Conservation (phyloP, 1,140 invertebrate species). For the Rhopalosiphum maidis region DNA sequence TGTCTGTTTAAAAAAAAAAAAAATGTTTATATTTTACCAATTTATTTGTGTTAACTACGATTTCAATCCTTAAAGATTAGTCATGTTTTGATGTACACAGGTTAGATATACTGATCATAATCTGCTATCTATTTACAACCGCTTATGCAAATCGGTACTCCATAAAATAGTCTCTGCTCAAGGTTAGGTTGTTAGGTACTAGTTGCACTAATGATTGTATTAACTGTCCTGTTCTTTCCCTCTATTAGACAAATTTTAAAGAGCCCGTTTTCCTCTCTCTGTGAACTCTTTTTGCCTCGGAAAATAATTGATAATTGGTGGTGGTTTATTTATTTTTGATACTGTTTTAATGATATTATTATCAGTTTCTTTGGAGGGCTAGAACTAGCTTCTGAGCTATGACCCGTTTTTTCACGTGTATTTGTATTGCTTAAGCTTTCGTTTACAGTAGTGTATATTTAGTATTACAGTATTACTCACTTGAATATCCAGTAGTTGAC, state of each 20-base stretch:
- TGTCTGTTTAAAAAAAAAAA: not conserved
- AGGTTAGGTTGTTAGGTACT: too few species aligned
- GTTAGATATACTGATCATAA: too few species aligned
- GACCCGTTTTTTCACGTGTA: conserved; percentile 58
- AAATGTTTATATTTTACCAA: not conserved
- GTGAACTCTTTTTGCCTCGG: not conserved
- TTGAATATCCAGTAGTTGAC: not conserved
- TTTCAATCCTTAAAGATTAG: not conserved
- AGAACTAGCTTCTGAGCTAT: too few species aligned
- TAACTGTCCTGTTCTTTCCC: not conserved
- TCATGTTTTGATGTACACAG: too few species aligned
- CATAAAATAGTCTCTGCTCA: not conserved
- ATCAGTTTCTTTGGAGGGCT: too few species aligned
- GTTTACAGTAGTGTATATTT: not conserved
- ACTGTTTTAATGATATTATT: too few species aligned
- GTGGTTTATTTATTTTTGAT: too few species aligned
- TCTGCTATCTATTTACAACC: not conserved
- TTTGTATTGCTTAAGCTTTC: not conserved
- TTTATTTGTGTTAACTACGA: not conserved
- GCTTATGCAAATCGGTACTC: not conserved
- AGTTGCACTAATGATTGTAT: too few species aligned
- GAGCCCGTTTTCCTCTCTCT: not conserved
- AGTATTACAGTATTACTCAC: not conserved
- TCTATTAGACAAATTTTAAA: not conserved
- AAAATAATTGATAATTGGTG: not conserved